Conservation (phyloP, 2,113 vertebrate genomes). For the Dromas ardeola region DNA sequence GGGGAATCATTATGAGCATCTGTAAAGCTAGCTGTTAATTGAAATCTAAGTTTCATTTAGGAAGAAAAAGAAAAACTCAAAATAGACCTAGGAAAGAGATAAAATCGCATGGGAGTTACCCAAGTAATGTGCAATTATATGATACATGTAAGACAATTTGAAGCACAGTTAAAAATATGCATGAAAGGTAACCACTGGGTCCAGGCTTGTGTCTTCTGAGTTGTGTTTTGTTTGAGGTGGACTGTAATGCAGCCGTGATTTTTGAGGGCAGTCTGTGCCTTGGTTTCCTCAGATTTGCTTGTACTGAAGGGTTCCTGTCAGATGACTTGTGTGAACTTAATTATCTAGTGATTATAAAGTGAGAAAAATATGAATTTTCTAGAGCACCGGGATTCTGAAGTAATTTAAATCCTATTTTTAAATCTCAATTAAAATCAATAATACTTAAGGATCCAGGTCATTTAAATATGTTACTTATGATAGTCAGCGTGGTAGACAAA, state of each 20-base stretch:
- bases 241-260: background rate
- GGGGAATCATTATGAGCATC: background rate
- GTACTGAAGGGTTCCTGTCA: background rate
- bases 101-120: background rate
- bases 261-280: background rate
- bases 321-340: background rate
- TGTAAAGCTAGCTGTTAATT: background rate
- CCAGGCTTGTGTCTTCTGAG: background rate
- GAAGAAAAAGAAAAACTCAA: background rate
- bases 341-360: background rate
- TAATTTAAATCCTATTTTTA: background rate
- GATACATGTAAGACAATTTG: background rate
- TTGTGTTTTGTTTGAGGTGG: background rate
- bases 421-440: background rate
- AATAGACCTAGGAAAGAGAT: background rate
- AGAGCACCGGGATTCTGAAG: background rate
- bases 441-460: background rate
- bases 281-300: background rate
- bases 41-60: background rate
- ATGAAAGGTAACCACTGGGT: background rate
- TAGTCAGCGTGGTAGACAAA: background rate
- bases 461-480: background rate
- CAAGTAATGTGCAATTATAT: background rate
- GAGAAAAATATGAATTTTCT: background rate
- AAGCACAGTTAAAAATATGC: background rate